phyloP scores from a whole-genome alignment of 2,888 invertebrate species.

The Heliconius ethilla region DNA sequence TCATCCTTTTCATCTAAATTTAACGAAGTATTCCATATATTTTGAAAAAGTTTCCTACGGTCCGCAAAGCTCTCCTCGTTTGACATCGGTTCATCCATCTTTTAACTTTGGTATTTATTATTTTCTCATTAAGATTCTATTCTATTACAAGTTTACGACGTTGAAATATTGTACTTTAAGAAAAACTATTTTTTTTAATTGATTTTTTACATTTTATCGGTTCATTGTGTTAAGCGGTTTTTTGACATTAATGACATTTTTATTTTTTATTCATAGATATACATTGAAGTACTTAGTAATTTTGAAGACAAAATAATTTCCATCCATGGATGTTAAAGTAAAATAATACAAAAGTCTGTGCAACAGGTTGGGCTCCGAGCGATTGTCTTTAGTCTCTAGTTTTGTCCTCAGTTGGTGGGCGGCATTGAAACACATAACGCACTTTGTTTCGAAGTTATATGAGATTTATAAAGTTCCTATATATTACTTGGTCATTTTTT shows the following conservation, averaged over 20 bases:
- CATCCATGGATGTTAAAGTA: neutral
- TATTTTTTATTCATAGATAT: conserved; percentile 1
- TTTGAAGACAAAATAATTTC: conserved; percentile 3
- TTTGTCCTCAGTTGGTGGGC: conserved; percentile 36
- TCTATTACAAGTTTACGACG: neutral
- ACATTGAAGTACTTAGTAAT: neutral
- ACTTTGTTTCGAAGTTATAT: conserved; percentile 9
- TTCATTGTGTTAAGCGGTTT: neutral
- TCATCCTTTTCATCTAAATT: conserved; percentile 60
- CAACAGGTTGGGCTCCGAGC: conserved; percentile 38
- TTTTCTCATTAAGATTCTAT: neutral
- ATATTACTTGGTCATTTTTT: neutral
- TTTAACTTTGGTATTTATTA: neutral
- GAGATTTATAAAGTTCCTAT: neutral
- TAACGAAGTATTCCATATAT: conserved; percentile 69
- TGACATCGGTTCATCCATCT: conserved; percentile 48
- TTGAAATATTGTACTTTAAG: neutral
- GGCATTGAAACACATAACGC: conserved; percentile 42
- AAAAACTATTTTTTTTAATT: neutral
- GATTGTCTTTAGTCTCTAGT: conserved; percentile 18
- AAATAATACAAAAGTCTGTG: neutral
- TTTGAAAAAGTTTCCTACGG: conserved; percentile 67
- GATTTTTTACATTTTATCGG: neutral
- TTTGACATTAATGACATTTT: conserved; percentile 14
- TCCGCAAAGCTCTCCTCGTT: conserved; percentile 67